These are phyloP conservation scores for Halcyon malimbica DNA, from an alignment of 2,113 vertebrate genomes.

Conservation along the genomic window DNA sequence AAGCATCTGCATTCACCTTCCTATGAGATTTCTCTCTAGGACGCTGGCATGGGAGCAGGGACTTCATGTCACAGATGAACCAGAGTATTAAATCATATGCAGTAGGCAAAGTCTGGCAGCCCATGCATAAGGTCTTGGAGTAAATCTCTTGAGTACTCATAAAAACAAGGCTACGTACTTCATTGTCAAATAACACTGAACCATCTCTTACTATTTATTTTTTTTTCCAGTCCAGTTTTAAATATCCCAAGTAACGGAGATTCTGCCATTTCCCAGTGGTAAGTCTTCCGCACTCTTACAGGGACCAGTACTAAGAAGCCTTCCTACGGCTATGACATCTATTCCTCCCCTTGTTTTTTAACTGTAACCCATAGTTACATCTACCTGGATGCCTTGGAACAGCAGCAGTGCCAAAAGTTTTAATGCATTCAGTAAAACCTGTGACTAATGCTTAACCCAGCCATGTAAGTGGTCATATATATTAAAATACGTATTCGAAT, in stretches of 20 bases:
- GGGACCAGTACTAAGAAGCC: neutral
- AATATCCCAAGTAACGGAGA: neutral
- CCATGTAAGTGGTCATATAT: neutral
- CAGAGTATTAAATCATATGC: neutral
- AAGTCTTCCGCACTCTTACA: neutral
- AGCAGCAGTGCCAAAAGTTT: neutral
- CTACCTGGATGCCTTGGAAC: neutral
- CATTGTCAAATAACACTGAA: neutral
- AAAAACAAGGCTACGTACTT: neutral
- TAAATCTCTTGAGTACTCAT: neutral
- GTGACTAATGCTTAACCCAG: neutral
- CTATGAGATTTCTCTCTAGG: neutral
- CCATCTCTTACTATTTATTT: neutral
- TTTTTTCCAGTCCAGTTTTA: neutral
- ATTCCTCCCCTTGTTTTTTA: neutral
- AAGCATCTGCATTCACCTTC: neutral
- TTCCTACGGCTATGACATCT: neutral
- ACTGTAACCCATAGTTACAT: neutral
- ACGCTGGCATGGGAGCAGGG: neutral
- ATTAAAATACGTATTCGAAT: neutral
- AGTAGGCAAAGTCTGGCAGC: neutral
- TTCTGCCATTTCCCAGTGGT: neutral
- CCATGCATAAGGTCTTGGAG: neutral
- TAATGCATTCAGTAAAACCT: rapidly evolving
- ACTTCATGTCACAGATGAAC: slow-evolving; percentile 6